Percentiles rank a stretch among this genome's conserved stretches.
phyloP scores from a whole-genome alignment of 2,888 invertebrate genomes.

The Drosophila kuntzei region DNA sequence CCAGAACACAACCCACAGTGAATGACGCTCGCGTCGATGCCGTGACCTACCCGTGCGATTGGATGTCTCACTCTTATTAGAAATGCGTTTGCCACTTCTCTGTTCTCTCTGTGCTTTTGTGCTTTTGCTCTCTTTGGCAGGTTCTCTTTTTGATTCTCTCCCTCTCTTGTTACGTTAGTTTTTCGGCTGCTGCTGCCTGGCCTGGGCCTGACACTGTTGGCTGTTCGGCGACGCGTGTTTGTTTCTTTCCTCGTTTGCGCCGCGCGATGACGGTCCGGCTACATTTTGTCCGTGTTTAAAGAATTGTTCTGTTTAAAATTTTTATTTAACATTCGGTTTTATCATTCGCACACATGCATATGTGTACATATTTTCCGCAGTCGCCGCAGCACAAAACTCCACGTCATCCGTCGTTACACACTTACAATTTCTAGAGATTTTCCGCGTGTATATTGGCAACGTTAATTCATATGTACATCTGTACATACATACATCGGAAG shows the following conservation, averaged over 20 bases:
- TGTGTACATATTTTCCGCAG: slow-evolving; percentile 47
- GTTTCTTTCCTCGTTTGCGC: slow-evolving; percentile 79
- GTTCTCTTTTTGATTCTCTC: slow-evolving; percentile 27
- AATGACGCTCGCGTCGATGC: slow-evolving; percentile 1
- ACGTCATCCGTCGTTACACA: slow-evolving; percentile 38
- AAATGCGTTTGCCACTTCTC: slow-evolving; percentile 50
- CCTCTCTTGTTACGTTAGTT: slow-evolving; percentile 51
- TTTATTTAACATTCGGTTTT: slow-evolving; percentile 65
- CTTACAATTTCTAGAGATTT: slow-evolving; percentile 43
- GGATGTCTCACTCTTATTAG: slow-evolving; percentile 41
- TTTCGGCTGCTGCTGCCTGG: slow-evolving; percentile 47
- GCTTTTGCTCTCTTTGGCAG: slow-evolving; percentile 32
- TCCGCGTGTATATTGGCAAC: slow-evolving; percentile 45
- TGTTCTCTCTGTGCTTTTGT: slow-evolving; percentile 26
- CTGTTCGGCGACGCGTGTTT: slow-evolving; percentile 63
- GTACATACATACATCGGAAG: slow-evolving; percentile 3
- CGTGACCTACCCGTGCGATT: slow-evolving; percentile 1
- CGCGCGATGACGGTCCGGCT: slow-evolving; percentile 76
- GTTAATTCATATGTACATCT: slow-evolving; percentile 34
- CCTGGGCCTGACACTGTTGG: slow-evolving; percentile 37
- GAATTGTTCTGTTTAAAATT: slow-evolving; percentile 63
- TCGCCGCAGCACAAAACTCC: slow-evolving; percentile 40
- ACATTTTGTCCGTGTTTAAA: slow-evolving; percentile 72
- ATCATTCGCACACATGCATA: slow-evolving; percentile 31
- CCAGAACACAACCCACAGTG: slow-evolving; percentile 6